Base-by-base conservation (phyloP, 2,888 invertebrate species). In the Cephalotes varians region DNA sequence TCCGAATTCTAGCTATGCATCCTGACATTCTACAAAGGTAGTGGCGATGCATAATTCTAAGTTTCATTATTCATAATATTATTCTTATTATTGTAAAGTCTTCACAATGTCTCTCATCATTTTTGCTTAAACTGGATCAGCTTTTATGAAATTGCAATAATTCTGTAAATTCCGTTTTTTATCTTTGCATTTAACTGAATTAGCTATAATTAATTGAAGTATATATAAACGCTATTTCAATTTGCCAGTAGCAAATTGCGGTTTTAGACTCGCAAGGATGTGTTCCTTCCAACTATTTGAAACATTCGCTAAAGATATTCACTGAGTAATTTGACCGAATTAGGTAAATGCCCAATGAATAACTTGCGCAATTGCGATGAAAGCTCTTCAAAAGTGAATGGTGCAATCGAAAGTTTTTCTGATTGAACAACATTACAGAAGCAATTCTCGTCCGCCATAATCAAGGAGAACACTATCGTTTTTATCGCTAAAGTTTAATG, bases 341-440 rank as follows among this genome's bases (percentile, higher is more conserved):
- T 67, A 65, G 28, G 37, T 76, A 51, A 76, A 76, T 28, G 65
- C 5, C 49, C 49, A 65, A 76, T 74, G 49, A 64, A 74, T 76
- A 76, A 51, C 12, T 76, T 51, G 51, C 15, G 15, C 15, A 28
- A 51, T 37, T 51, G 51, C n/a, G 49, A 51, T 34, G 67, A 31
- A 37, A 54, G 51, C 65, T 64, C 21, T 49, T 74, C 49, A 12
- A 73, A 60, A 15, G 28, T 9, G 18, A 73, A 62, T 65, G n/a
- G 47, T 44, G 34, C 60, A 47, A 47, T 62, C 34, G 25, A 64
- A 74, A 64, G n/a, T 76, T 65, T 76, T 40, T 15, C 0, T 21
- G 37, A 73, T 69, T 34, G 49, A 65, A 34, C 10, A 15, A 37
- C 25, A 28, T 65, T 76, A 40, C 3, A 1, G 7, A 34, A 64